Evolutionary conservation across 2,797 vertebrate species (phyloP).

Genomic region (Mionectes olivaceus): DNA sequence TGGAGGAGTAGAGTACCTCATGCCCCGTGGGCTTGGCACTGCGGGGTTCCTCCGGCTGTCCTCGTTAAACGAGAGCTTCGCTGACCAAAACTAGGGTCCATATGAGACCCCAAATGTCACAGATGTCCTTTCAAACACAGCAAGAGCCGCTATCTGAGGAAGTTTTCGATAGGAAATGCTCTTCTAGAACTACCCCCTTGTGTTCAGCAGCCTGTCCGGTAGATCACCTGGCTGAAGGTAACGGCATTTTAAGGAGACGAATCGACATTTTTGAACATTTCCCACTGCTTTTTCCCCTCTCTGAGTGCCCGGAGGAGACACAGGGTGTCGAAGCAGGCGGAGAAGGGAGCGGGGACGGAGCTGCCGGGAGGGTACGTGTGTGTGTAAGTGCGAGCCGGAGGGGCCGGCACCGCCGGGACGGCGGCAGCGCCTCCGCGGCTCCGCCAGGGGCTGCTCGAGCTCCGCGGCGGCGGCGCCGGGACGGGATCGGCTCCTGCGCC

Average conservation of each 20-base stretch:
- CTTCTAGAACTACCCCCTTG: not conserved
- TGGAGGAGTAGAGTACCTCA: accelerated
- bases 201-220: not conserved
- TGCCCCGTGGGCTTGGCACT: not conserved
- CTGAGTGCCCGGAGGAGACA: not conserved
- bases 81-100: accelerated
- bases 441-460: constrained; percentile 83
- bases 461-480: constrained; percentile 51
- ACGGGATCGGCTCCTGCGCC: not conserved
- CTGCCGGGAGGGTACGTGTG: not conserved
- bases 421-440: not conserved
- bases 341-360: not conserved
- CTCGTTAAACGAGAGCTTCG: accelerated
- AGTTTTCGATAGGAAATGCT: not conserved
- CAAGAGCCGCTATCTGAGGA: not conserved
- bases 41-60: not conserved
- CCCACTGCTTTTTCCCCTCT: not conserved
- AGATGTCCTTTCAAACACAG: not conserved
- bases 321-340: not conserved
- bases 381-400: not conserved
- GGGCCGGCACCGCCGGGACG: not conserved
- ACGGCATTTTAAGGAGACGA: not conserved
- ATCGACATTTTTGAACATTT: not conserved
- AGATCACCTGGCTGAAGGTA: not conserved
- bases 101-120: accelerated